A percentile compares a stretch with the other conserved stretches of the same genome.
phyloP scores from a whole-genome alignment of 2,113 vertebrate species.

The Corvus moneduloides region DNA sequence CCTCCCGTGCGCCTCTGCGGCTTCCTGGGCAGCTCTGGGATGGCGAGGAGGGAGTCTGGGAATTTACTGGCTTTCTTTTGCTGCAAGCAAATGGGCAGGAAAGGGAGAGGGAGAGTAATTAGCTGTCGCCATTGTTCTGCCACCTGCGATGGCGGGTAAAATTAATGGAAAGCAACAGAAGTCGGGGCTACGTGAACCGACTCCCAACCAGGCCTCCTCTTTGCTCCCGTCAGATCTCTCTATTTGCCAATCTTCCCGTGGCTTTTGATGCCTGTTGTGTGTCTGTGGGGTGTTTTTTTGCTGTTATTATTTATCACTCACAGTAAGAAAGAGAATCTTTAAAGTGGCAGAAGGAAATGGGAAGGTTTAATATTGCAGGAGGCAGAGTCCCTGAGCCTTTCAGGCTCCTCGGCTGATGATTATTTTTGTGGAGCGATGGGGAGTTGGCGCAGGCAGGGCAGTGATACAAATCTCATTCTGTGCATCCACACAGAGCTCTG shows the following conservation, averaged over 20 bases:
- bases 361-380: conserved; percentile 54
- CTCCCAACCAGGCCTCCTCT: conserved; percentile 50
- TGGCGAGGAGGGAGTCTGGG: neutral
- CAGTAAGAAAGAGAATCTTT: conserved; percentile 64
- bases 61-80: neutral
- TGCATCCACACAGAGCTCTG: neutral
- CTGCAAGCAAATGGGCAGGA: neutral
- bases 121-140: conserved; percentile 35
- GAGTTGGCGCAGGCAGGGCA: neutral
- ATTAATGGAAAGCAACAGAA: conserved; percentile 63
- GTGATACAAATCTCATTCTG: neutral
- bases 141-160: conserved; percentile 19
- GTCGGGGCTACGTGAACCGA: conserved; percentile 53
- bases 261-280: conserved; percentile 65
- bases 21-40: neutral
- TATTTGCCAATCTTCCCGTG: conserved; percentile 44
- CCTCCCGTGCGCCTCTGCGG: rapidly evolving
- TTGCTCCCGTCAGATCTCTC: conserved; percentile 56
- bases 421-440: neutral
- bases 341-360: conserved; percentile 57
- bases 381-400: conserved; percentile 30
- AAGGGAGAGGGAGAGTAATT: conserved; percentile 35
- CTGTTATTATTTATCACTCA: conserved; percentile 62
- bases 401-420: neutral
- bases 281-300: conserved; percentile 45